These are phyloP conservation scores for Streblospio benedicti DNA, from an alignment of 1,140 invertebrate genomes.

Conservation along the genomic window DNA sequence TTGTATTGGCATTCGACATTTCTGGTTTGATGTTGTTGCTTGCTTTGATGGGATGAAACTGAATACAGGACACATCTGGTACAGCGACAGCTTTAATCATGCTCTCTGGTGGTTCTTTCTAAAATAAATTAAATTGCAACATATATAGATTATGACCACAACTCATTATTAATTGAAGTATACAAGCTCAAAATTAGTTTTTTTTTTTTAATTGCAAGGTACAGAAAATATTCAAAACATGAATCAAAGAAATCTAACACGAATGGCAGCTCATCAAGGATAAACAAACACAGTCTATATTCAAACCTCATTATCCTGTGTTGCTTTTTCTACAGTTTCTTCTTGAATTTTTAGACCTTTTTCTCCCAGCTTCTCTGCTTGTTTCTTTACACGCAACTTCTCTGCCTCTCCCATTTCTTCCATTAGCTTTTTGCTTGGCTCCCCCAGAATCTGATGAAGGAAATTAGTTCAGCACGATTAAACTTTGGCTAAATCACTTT, in stretches of 20 bases:
- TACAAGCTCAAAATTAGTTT: too few relatives aligned
- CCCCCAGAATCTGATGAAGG: constrained; percentile 43
- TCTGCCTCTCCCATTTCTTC: constrained; percentile 58
- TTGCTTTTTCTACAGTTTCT: constrained; percentile 58
- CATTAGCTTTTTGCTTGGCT: constrained; percentile 47
- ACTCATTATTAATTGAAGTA: background rate
- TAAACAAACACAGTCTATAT: too few relatives aligned
- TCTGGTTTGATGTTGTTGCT: constrained; percentile 44
- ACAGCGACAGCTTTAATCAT: constrained; percentile 62
- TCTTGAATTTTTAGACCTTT: constrained; percentile 60
- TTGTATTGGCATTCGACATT: constrained; percentile 37
- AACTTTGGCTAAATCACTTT: too few relatives aligned
- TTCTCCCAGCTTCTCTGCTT: constrained; percentile 57
- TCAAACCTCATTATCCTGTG: constrained; percentile 65
- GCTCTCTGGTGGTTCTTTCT: constrained; percentile 51
- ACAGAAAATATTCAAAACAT: too few relatives aligned
- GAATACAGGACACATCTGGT: constrained; percentile 59
- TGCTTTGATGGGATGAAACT: constrained; percentile 59
- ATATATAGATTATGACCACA: constrained; percentile 1
- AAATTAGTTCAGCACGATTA: too few relatives aligned
- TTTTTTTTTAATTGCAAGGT: too few relatives aligned
- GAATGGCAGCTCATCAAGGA: too few relatives aligned
- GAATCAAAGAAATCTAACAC: too few relatives aligned
- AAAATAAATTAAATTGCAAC: constrained; percentile 17
- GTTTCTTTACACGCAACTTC: constrained; percentile 56